These are phyloP conservation scores for Callyntrura guangdongensis DNA, from an alignment of 2,888 invertebrate species.

Conservation along the genomic window DNA sequence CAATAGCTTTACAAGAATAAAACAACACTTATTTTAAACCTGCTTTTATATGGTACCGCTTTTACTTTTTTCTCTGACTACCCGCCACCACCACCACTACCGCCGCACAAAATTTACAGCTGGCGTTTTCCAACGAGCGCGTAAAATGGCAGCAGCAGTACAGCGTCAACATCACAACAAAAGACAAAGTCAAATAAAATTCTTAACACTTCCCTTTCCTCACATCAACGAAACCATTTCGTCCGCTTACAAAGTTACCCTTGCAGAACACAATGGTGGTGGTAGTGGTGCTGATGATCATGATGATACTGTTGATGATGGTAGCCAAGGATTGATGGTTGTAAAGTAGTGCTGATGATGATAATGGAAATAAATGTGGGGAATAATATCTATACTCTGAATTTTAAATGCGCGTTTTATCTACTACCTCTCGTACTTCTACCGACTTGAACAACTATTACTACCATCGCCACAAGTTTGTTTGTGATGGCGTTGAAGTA, in stretches of 20 bases:
- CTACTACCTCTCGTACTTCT: neutral
- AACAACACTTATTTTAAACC: neutral
- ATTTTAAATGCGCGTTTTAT: conserved; percentile 41
- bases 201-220: conserved; percentile 67
- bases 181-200: conserved; percentile 60
- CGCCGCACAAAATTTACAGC: neutral
- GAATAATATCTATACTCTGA: conserved; percentile 41
- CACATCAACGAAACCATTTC: conserved; percentile 65
- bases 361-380: conserved; percentile 34
- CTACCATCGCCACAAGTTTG: neutral
- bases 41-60: neutral
- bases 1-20: too few species aligned
- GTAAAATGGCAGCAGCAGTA: conserved; percentile 10
- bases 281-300: neutral
- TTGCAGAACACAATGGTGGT: conserved; percentile 16
- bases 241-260: conserved; percentile 45
- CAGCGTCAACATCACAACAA: conserved; percentile 3
- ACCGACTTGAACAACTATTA: too few species aligned
- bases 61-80: too few species aligned
- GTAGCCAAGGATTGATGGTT: neutral
- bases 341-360: neutral
- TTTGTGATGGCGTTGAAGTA: neutral
- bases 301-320: conserved; percentile 24
- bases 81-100: neutral
- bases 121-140: neutral